Evolutionary conservation across 2,888 invertebrate genomes (phyloP).

Genomic region (Drosophila infuscata): DNA sequence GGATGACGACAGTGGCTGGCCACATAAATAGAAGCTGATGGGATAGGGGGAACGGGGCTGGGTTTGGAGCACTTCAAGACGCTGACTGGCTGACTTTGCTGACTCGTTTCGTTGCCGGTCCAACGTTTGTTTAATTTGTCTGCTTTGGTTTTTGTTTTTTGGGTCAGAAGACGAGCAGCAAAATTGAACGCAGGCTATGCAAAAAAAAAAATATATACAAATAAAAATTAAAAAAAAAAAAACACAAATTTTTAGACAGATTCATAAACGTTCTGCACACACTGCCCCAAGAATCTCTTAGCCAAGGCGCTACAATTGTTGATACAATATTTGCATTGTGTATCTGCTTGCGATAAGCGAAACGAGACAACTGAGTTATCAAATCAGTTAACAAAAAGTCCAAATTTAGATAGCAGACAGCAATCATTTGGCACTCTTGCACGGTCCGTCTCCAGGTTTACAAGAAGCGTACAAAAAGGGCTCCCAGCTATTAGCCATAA

Average conservation of each 20-base stretch:
- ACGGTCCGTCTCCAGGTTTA: background rate
- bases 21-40: background rate
- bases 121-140: slow-evolving; percentile 75
- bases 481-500: slow-evolving; percentile 11
- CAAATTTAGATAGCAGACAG: slow-evolving; percentile 5
- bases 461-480: slow-evolving; percentile 5
- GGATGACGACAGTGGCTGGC: background rate
- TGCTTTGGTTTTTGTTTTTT: slow-evolving; percentile 62
- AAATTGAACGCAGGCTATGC: slow-evolving; percentile 30
- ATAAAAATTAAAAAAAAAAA: background rate
- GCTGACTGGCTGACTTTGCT: slow-evolving; percentile 48
- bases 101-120: slow-evolving; percentile 56
- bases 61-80: slow-evolving; percentile 71
- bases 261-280: background rate
- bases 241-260: background rate
- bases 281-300: background rate
- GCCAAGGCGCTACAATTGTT: slow-evolving; percentile 31
- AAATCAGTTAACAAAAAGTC: slow-evolving; percentile 2
- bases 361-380: slow-evolving; percentile 1
- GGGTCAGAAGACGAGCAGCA: slow-evolving; percentile 59
- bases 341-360: slow-evolving; percentile 32
- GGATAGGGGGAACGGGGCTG: background rate
- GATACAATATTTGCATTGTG: slow-evolving; percentile 41
- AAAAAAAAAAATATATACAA: slow-evolving; percentile 27
- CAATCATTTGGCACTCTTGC: slow-evolving; percentile 7